Percentiles rank a stretch among this genome's conserved stretches.
Evolutionary conservation across 2,113 vertebrate genomes (phyloP).

Genomic region (Ciconia stormi): DNA sequence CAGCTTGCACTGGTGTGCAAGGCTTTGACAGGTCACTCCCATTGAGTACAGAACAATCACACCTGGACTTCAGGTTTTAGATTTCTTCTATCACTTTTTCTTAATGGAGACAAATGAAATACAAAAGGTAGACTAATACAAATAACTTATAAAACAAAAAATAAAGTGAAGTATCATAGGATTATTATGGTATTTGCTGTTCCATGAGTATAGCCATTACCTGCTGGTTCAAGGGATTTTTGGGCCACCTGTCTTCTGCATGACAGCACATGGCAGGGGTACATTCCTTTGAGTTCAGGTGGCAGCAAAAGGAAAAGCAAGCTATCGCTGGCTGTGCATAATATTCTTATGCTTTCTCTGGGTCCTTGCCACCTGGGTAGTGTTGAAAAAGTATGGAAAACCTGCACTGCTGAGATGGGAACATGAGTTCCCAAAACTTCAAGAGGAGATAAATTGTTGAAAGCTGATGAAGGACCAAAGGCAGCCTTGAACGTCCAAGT

Average conservation of each 20-base stretch:
- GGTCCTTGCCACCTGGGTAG: not conserved
- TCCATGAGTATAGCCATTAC: not conserved
- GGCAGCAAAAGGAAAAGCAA: not conserved
- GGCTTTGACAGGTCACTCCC: not conserved
- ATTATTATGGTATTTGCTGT: not conserved
- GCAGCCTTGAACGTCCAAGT: not conserved
- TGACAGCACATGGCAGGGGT: not conserved
- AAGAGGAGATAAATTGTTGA: not conserved
- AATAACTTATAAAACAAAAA: not conserved
- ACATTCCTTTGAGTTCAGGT: not conserved
- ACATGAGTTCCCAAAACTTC: not conserved
- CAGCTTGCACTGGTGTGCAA: not conserved
- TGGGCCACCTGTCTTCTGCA: not conserved
- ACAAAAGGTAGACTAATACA: not conserved
- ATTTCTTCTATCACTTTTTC: not conserved
- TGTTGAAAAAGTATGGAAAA: not conserved
- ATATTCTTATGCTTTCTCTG: not conserved
- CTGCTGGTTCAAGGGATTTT: not conserved
- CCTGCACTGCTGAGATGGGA: not conserved
- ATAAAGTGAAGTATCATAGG: not conserved
- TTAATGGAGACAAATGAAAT: not conserved
- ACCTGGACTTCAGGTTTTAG: not conserved
- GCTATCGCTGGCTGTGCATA: rapidly evolving
- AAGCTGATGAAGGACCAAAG: not conserved
- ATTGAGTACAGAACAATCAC: not conserved